Evolutionary conservation across 2,113 vertebrate species (phyloP), one percentile per base, ranked within the genome.

Genomic region (Catharus minimus): DNA sequence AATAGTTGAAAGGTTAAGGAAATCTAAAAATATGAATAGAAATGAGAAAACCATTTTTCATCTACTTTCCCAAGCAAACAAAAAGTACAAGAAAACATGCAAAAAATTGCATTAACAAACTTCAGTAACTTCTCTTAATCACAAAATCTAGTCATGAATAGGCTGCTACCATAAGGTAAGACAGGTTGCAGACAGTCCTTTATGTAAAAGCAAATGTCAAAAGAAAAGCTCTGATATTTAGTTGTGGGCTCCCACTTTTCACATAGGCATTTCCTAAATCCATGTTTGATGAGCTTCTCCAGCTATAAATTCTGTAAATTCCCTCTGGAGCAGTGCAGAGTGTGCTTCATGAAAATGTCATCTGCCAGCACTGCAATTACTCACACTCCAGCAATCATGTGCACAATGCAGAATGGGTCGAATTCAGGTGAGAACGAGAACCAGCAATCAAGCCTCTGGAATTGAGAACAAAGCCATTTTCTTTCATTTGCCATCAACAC

Each of bases 381-480:
- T 95, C 96, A 98, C 96, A 96, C 97, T 96, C 98, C 94, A 92
- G 97, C 98, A 98, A 98, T 98, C 98, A 98, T 93, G 93, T 96
- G 96, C 97, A 97, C 97, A 97, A 97, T 97, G 97, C 97, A 88
- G 97, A 97, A 96, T 95, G 96, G 97, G 97, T 97, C 92, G 96
- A 96, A 98, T 98, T 97, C 98, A 98, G 98, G 98, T 98, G 98
- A 98, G 97, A 96, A 97, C 69, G 95, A 97, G 97, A 98, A 98
- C 97, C 97, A 84, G 97, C 98, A 98, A 98, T 98, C 98, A 98
- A 97, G 98, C 96, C 95, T 89, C 95, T 97, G 97, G 97, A 97
- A 97, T 95, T 96, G 97, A 98, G 98, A 98, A 98, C 98, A 97
- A 98, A 98, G 98, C 98, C 98, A 97, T 97, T 98, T 98, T 98